Conservation (phyloP, 2,113 vertebrate species). For the Malaclemys terrapin region DNA sequence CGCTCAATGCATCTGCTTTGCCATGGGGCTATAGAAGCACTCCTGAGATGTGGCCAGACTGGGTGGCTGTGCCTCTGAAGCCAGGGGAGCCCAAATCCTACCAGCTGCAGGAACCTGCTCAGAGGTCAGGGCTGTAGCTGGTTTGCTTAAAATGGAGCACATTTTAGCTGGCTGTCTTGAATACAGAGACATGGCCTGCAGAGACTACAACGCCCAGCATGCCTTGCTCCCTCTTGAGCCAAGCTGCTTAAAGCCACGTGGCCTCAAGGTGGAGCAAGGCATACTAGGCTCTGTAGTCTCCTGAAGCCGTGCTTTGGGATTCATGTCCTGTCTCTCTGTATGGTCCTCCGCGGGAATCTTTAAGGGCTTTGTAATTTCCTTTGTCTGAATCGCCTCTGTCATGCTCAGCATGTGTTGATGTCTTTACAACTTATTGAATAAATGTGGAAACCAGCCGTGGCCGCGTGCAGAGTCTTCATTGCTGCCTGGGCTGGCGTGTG, state of each 20-base stretch:
- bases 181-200: background rate
- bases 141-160: background rate
- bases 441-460: background rate
- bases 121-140: background rate
- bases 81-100: background rate
- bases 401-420: background rate
- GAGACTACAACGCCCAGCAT: background rate
- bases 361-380: background rate
- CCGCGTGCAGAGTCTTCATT: background rate
- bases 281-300: background rate
- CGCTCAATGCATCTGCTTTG: background rate
- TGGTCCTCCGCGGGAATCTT: background rate
- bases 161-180: background rate
- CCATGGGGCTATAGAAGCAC: too few species aligned
- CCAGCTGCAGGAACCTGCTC: background rate
- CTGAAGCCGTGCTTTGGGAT: background rate
- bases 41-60: background rate
- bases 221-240: background rate
- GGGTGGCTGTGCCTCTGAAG: background rate
- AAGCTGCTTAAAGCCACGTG: too few species aligned
- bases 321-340: background rate
- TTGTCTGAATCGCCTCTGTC: background rate
- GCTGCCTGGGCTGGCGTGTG: background rate
- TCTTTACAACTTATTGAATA: constrained; percentile 3
- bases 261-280: background rate